Conservation (phyloP, 2,888 invertebrate genomes). For the Ptychoptera albimana region DNA sequence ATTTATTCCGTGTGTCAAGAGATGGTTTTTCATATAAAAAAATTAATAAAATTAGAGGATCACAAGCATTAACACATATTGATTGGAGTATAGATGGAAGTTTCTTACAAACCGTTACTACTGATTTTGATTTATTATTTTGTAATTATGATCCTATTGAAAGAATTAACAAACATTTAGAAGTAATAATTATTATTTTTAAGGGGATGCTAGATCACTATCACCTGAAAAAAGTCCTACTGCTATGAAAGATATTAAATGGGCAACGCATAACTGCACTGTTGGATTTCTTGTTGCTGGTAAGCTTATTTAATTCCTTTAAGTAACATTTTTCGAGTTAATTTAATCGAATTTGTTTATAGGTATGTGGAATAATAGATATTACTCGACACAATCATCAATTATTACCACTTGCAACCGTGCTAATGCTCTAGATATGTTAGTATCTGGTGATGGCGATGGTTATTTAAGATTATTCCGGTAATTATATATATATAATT, state of each 20-base stretch:
- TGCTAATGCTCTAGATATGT: constrained; percentile 66
- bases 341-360: constrained; percentile 29
- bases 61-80: constrained; percentile 68
- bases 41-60: constrained; percentile 72
- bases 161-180: too few relatives aligned
- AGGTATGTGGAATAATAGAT: constrained; percentile 72
- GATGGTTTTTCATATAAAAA: constrained; percentile 85
- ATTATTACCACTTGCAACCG: constrained; percentile 66
- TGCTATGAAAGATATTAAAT: constrained; percentile 81
- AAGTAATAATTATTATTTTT: constrained; percentile 15
- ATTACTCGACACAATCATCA: constrained; percentile 72
- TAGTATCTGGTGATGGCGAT: constrained; percentile 77
- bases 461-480: constrained; percentile 75
- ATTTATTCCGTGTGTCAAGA: constrained; percentile 68
- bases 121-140: constrained; percentile 76
- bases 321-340: not conserved
- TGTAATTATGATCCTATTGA: constrained; percentile 42
- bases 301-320: constrained; percentile 31
- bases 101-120: constrained; percentile 75
- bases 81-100: constrained; percentile 87
- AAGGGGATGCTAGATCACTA: constrained; percentile 79
- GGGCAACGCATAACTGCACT: constrained; percentile 75
- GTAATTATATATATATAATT: constrained; percentile 23
- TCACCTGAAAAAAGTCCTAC: constrained; percentile 77
- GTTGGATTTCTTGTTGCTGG: constrained; percentile 79